phyloP scores from a whole-genome alignment of 2,888 invertebrate species.

The Xanthorhoe designata region DNA sequence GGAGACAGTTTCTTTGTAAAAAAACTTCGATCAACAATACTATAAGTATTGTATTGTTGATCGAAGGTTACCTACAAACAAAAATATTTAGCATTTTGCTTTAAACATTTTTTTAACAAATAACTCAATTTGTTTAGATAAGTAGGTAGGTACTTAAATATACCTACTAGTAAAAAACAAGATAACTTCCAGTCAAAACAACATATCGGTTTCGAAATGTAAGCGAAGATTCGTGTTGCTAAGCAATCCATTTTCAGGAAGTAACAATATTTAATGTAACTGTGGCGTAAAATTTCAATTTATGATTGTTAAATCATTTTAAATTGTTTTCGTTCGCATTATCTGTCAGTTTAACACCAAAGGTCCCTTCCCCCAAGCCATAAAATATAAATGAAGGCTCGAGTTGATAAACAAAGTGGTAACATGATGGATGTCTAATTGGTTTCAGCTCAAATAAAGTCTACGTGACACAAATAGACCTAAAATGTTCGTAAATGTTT shows the following conservation, averaged over 20 bases:
- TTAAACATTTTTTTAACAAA: neutral
- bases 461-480: conserved; percentile 39
- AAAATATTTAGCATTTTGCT: neutral
- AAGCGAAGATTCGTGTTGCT: conserved; percentile 3
- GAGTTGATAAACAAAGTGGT: conserved; percentile 48
- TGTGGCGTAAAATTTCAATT: conserved; percentile 2
- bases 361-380: conserved; percentile 33
- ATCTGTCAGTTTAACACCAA: conserved; percentile 40
- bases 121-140: neutral
- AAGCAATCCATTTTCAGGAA: conserved; percentile 16
- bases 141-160: no score
- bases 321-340: conserved; percentile 34
- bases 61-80: no score
- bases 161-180: neutral
- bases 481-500: conserved; percentile 35
- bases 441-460: conserved; percentile 43
- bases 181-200: conserved; percentile 12
- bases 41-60: no score
- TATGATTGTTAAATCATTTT: conserved; percentile 15
- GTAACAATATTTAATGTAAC: conserved; percentile 9
- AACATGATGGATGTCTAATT: conserved; percentile 48
- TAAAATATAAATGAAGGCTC: conserved; percentile 48
- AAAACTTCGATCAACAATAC: no score
- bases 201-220: neutral
- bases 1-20: no score